These are phyloP conservation scores for Chironomus tentans DNA, from an alignment of 2,888 invertebrate genomes.

Conservation along the genomic window DNA sequence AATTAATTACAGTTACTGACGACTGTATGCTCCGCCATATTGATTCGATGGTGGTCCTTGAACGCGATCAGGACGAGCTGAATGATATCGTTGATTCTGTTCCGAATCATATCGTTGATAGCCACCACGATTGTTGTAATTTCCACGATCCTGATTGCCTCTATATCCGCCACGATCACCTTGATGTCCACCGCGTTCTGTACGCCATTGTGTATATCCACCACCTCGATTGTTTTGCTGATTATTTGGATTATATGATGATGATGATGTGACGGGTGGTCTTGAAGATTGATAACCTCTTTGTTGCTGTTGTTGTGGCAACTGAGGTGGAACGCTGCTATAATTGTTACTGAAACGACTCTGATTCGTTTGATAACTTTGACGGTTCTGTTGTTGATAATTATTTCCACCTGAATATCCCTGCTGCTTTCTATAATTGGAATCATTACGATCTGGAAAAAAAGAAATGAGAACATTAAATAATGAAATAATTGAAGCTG, in stretches of 20 bases:
- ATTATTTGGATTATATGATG: neutral
- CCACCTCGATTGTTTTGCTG: neutral
- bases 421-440: neutral
- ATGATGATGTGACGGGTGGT: neutral
- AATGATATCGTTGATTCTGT: neutral
- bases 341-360: neutral
- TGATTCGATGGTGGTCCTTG: neutral
- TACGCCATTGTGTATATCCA: conserved; percentile 10
- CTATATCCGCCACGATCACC: neutral
- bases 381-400: neutral
- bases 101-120: conserved; percentile 15
- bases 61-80: neutral
- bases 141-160: neutral
- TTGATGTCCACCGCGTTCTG: conserved; percentile 4
- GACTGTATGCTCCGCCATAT: conserved; percentile 14
- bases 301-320: neutral
- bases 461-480: neutral
- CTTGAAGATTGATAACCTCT: neutral
- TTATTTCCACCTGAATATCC: neutral
- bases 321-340: neutral
- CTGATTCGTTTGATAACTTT: neutral
- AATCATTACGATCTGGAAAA: conserved; percentile 15
- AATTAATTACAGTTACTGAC: neutral
- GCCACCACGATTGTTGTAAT: conserved; percentile 12
- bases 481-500: neutral